A percentile compares a stretch with the other conserved stretches of the same genome.
These are phyloP conservation scores for Iguana delicatissima DNA, from an alignment of 2,797 vertebrate genomes.

Conservation along the genomic window DNA sequence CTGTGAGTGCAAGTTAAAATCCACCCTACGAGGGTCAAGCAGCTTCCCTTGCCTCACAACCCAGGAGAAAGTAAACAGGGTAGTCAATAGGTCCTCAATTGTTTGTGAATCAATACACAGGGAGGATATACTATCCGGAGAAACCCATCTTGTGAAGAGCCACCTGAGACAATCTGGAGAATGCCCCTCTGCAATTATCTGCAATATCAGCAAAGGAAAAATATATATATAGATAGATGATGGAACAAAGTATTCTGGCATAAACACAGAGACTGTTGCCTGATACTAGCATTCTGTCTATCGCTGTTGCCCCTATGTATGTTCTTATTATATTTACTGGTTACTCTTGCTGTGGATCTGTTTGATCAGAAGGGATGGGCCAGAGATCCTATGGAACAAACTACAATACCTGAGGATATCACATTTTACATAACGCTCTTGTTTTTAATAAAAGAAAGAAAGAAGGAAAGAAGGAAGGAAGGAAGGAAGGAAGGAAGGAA, in stretches of 20 bases:
- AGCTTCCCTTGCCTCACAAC: too few relatives aligned
- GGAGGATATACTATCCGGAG: neutral
- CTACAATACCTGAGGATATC: neutral
- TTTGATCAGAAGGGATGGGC: neutral
- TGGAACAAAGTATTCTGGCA: neutral
- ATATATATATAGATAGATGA: too few relatives aligned
- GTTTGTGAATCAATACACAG: neutral
- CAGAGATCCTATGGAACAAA: neutral
- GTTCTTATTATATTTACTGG: neutral
- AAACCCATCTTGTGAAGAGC: neutral
- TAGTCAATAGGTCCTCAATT: too few relatives aligned
- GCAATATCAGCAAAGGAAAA: neutral
- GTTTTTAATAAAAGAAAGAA: neutral
- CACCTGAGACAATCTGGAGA: conserved; percentile 1
- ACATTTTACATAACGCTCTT: neutral
- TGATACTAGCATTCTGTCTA: neutral
- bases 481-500: too few relatives aligned
- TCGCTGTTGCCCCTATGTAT: neutral
- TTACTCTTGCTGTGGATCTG: neutral
- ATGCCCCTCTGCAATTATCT: neutral
- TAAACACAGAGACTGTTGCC: neutral
- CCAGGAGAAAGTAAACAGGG: neutral
- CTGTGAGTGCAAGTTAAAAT: neutral
- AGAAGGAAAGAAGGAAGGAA: neutral
- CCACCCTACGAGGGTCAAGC: neutral